These are phyloP conservation scores for Darevskia nairensis DNA, from an alignment of 2,797 vertebrate species.

Conservation along the genomic window DNA sequence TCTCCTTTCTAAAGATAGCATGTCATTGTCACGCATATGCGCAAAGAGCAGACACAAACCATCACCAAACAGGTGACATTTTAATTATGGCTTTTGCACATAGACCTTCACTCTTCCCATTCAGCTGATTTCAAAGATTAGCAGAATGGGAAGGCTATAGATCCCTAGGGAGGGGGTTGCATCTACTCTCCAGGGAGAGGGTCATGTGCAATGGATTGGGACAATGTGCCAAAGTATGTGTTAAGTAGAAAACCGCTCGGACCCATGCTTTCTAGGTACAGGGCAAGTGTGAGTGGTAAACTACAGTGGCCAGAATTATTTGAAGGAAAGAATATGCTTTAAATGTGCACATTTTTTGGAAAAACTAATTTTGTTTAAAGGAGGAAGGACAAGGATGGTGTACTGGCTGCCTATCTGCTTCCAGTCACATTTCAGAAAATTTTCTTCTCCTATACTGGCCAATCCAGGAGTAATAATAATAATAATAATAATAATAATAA, in stretches of 20 bases:
- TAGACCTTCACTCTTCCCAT: background rate
- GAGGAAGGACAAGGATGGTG: background rate
- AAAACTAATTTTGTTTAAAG: background rate
- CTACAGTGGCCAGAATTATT: too few species aligned
- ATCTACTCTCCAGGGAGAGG: background rate
- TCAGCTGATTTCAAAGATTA: background rate
- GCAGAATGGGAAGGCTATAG: background rate
- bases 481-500: too few species aligned
- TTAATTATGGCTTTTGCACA: background rate
- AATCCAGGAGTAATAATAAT: too few species aligned
- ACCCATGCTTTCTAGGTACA: too few species aligned
- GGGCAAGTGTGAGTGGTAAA: too few species aligned
- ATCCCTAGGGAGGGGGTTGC: background rate
- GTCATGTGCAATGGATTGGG: background rate
- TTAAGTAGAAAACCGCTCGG: too few species aligned
- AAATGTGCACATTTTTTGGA: background rate
- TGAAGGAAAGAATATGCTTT: too few species aligned
- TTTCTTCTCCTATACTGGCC: too few species aligned
- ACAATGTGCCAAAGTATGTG: background rate
- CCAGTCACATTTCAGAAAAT: too few species aligned
- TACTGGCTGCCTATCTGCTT: too few species aligned
- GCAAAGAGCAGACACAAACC: background rate
- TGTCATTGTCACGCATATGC: background rate
- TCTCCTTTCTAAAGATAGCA: conserved; percentile 10
- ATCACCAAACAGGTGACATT: accelerated